These are phyloP conservation scores for Lottia gigantea DNA, from an alignment of 2,888 invertebrate species.

Conservation along the genomic window DNA sequence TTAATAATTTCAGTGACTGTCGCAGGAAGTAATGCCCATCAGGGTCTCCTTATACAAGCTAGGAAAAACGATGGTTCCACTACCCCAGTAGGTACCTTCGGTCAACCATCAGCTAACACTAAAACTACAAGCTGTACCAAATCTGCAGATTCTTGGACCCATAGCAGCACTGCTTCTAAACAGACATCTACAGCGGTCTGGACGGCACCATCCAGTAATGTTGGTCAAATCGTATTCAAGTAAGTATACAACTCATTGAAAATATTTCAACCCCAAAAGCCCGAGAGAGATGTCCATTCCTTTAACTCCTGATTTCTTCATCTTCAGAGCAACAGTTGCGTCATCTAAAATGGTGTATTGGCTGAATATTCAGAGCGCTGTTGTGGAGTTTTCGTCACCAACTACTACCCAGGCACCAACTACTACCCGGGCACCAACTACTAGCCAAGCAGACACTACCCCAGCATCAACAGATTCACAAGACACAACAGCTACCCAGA, in stretches of 20 bases:
- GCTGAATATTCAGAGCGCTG: too few relatives aligned
- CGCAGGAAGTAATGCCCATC: neutral
- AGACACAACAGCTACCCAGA: too few relatives aligned
- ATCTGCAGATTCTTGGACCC: neutral
- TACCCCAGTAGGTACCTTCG: neutral
- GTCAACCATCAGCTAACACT: neutral
- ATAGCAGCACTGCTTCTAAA: neutral
- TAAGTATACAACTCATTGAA: neutral
- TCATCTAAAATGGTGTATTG: too few relatives aligned
- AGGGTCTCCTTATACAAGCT: neutral
- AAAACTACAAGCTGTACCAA: neutral
- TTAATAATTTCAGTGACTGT: neutral
- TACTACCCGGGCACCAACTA: too few relatives aligned
- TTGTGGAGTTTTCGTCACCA: too few relatives aligned
- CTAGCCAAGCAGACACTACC: too few relatives aligned
- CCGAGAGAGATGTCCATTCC: too few relatives aligned
- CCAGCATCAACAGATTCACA: too few relatives aligned
- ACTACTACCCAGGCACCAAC: too few relatives aligned
- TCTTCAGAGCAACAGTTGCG: too few relatives aligned
- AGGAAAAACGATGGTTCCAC: neutral
- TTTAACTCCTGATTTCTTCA: too few relatives aligned
- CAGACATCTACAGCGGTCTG: neutral
- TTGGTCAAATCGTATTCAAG: neutral
- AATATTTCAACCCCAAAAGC: too few relatives aligned
- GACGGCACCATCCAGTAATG: neutral